A percentile compares a stretch with the other conserved stretches of the same genome.
phyloP scores from a whole-genome alignment of 2,888 invertebrate species.

The Urechis unicinctus region DNA sequence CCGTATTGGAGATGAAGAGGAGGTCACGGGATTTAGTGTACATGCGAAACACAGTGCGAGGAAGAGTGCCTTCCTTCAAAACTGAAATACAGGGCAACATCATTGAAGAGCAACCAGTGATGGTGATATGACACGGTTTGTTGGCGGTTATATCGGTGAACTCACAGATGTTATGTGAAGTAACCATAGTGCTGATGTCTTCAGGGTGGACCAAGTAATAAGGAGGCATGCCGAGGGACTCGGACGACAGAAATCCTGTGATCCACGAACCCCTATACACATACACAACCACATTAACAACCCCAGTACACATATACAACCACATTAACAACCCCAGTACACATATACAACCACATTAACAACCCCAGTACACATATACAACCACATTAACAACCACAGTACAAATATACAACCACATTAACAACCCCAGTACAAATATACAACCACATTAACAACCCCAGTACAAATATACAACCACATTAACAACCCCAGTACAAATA shows the following conservation, averaged over 20 bases:
- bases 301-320: no score
- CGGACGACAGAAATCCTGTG: constrained; percentile 81
- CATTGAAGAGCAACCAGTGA: not conserved
- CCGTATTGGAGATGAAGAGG: constrained; percentile 22
- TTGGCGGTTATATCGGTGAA: not conserved
- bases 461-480: no score
- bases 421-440: no score
- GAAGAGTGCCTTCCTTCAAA: constrained; percentile 24
- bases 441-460: no score
- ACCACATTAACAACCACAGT: no score
- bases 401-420: no score
- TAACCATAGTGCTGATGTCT: constrained; percentile 6
- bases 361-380: no score
- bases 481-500: no score
- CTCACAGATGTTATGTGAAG: constrained; percentile 12
- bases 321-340: no score
- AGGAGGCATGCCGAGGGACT: constrained; percentile 79
- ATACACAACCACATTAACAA: no score
- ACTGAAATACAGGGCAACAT: constrained; percentile 19
- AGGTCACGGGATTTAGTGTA: constrained; percentile 15
- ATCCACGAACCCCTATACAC: constrained; percentile 43
- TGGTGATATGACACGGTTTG: not conserved
- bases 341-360: no score
- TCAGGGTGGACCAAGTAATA: constrained; percentile 52
- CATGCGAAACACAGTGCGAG: constrained; percentile 29